A percentile compares a stretch with the other conserved stretches of the same genome.
Evolutionary conservation across 64 coral and sea anemone genomes (phyloP).

Genomic region (Porites lutea): DNA sequence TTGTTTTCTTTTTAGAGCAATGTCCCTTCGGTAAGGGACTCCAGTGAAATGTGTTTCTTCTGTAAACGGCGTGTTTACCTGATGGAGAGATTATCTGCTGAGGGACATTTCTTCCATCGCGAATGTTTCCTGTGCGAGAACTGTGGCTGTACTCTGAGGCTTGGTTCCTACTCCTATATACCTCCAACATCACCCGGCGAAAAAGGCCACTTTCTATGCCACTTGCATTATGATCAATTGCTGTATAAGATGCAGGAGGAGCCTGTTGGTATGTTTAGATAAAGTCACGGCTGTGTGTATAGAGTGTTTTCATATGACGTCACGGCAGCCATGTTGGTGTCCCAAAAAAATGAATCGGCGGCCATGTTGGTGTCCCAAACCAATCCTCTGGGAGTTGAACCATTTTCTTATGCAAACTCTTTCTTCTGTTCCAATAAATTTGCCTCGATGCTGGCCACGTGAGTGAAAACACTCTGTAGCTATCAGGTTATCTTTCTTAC

Average conservation of each 20-base stretch:
- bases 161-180: constrained; percentile 90
- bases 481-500: too few species aligned
- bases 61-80: constrained; percentile 87
- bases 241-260: constrained; percentile 64
- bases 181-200: constrained; percentile 48
- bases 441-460: too few species aligned
- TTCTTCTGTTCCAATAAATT: too few species aligned
- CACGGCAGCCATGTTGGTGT: too few species aligned
- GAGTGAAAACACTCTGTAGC: too few species aligned
- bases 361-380: too few species aligned
- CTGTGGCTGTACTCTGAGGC: constrained; percentile 85
- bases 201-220: constrained; percentile 65
- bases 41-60: constrained; percentile 96
- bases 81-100: constrained; percentile 93
- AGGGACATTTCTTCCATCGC: constrained; percentile 98
- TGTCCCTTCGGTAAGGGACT: constrained; percentile 58
- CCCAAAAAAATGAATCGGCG: too few species aligned
- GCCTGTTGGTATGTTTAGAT: constrained; percentile 15
- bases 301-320: too few species aligned
- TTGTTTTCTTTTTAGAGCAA: constrained; percentile 36
- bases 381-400: too few species aligned
- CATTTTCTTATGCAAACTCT: too few species aligned
- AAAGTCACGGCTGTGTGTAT: too few species aligned
- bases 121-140: constrained; percentile 94
- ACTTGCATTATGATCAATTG: constrained; percentile 73